A percentile compares a stretch with the other conserved stretches of the same genome.
Evolutionary conservation across 2,797 vertebrate genomes (phyloP).

Genomic region (Protosalanx chinensis): DNA sequence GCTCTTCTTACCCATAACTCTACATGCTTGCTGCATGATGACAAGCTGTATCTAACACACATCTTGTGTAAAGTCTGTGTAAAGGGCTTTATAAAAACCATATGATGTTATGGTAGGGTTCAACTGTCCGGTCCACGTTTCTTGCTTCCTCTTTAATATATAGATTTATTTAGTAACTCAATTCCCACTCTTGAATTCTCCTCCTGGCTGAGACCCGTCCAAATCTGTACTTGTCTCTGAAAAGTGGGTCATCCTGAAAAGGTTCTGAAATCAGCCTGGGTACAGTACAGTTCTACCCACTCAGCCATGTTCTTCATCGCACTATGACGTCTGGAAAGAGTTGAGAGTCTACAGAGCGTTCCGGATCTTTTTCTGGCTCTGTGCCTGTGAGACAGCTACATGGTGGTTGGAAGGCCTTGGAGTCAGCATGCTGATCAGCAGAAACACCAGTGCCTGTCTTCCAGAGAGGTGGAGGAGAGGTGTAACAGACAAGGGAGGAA

Average conservation of each 20-base stretch:
- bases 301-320: conserved; percentile 43
- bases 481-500: conserved; percentile 18
- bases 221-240: conserved; percentile 43
- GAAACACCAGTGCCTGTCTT: conserved; percentile 42
- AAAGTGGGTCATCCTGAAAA: conserved; percentile 51
- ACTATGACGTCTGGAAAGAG: conserved; percentile 58
- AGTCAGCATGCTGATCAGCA: conserved; percentile 58
- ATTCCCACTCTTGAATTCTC: conserved; percentile 37
- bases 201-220: conserved; percentile 41
- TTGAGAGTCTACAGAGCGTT: conserved; percentile 59
- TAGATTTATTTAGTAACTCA: conserved; percentile 50
- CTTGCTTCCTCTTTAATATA: conserved; percentile 6
- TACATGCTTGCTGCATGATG: conserved; percentile 27
- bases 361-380: conserved; percentile 27
- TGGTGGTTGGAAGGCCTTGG: conserved; percentile 52
- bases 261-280: conserved; percentile 47
- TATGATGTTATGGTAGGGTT: conserved; percentile 33
- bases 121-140: conserved; percentile 25
- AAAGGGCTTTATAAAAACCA: conserved; percentile 44
- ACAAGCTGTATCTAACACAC: conserved; percentile 21
- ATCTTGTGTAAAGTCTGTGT: conserved; percentile 25
- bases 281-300: conserved; percentile 45
- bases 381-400: conserved; percentile 44
- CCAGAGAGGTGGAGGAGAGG: conserved; percentile 34
- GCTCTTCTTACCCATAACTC: conserved; percentile 46